A percentile compares a stretch with the other conserved stretches of the same genome.
These are phyloP conservation scores for Mycetomoellerius zeteki DNA, from an alignment of 1,140 invertebrate species.

Conservation along the genomic window DNA sequence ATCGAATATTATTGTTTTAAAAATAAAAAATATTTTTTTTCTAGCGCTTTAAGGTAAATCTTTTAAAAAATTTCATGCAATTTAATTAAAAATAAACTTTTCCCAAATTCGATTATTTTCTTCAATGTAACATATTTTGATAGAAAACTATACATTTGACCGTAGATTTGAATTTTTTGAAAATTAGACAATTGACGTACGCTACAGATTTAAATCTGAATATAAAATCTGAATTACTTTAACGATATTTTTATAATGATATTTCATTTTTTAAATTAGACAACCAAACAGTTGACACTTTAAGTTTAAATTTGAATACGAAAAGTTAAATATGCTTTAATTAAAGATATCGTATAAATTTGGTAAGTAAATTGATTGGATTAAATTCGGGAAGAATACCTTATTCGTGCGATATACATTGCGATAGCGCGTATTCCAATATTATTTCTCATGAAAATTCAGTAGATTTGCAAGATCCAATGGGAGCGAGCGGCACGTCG, in stretches of 20 bases:
- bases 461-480: not conserved
- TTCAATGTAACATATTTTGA: too few relatives aligned
- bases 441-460: conserved; percentile 4
- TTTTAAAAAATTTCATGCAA: not conserved
- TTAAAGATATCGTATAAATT: not conserved
- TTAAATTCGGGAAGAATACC: not conserved
- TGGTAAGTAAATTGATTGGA: not conserved
- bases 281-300: not conserved
- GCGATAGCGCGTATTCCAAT: not conserved
- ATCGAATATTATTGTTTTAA: not conserved
- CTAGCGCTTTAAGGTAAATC: not conserved
- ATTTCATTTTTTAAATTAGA: not conserved
- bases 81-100: not conserved
- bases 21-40: conserved; percentile 13
- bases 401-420: too few relatives aligned
- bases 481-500: not conserved
- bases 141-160: too few relatives aligned
- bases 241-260: not conserved
- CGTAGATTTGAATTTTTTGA: too few relatives aligned
- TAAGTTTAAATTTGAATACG: not conserved
- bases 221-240: too few relatives aligned
- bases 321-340: not conserved
- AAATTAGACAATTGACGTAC: too few relatives aligned
- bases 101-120: not conserved
- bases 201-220: too few relatives aligned